A percentile compares a stretch with the other conserved stretches of the same genome.
Evolutionary conservation across 2,113 vertebrate genomes (phyloP).

Genomic region (Bungarus multicinctus): DNA sequence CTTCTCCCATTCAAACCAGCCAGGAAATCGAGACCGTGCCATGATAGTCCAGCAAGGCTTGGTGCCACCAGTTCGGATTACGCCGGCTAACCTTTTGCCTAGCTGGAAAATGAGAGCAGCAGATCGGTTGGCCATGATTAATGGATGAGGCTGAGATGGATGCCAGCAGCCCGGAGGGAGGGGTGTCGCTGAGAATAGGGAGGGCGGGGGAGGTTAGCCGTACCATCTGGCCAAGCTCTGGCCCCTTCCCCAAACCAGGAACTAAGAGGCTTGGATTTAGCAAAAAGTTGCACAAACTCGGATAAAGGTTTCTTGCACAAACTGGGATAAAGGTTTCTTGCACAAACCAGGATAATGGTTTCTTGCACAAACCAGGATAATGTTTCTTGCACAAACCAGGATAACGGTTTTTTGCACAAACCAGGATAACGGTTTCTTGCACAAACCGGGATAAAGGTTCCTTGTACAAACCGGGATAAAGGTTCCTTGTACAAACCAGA

Average conservation of each 20-base stretch:
- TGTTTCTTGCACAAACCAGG: too few relatives aligned
- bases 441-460: too few relatives aligned
- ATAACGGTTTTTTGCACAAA: too few relatives aligned
- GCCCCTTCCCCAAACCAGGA: background rate
- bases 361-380: too few relatives aligned
- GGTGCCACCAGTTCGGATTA: background rate
- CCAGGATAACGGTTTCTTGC: too few relatives aligned
- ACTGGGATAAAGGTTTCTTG: too few relatives aligned
- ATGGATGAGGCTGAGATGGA: background rate
- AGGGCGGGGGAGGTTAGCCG: background rate
- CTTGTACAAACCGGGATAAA: too few relatives aligned
- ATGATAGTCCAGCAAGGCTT: background rate
- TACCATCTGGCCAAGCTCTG: background rate
- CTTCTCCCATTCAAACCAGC: background rate
- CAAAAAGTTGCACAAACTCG: background rate
- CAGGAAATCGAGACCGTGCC: background rate
- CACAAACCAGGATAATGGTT: too few relatives aligned
- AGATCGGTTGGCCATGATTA: background rate
- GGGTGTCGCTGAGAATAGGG: background rate
- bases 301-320: background rate
- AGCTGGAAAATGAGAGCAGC: background rate
- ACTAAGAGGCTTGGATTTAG: background rate
- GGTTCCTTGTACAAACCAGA: too few relatives aligned
- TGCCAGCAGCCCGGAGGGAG: background rate
- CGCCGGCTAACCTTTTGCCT: background rate